Conservation (phyloP, 2,113 vertebrate genomes). For the Romanogobio albipinnatus region DNA sequence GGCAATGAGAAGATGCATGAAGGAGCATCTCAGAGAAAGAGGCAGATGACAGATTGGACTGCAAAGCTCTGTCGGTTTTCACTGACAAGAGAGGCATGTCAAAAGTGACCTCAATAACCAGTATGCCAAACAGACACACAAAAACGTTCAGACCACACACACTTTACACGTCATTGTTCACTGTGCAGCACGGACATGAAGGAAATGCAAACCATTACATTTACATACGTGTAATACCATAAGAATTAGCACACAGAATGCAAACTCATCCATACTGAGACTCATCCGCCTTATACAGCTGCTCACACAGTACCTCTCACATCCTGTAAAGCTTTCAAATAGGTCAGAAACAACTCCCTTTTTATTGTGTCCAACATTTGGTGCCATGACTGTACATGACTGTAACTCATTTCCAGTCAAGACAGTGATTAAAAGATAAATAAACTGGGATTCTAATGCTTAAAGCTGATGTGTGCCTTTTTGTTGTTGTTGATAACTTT, state of each 20-base stretch:
- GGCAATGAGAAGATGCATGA: constrained; percentile 21
- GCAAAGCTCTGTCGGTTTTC: constrained; percentile 59
- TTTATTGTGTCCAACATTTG: not conserved
- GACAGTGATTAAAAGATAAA: not conserved
- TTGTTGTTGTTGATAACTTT: not conserved
- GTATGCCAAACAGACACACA: constrained; percentile 47
- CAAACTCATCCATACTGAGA: not conserved
- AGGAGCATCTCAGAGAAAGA: constrained; percentile 37
- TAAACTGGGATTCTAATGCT: not conserved
- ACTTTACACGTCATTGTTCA: constrained; percentile 19
- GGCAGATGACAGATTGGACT: constrained; percentile 60
- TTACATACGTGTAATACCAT: constrained; percentile 12
- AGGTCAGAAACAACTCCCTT: not conserved
- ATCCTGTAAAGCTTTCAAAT: constrained; percentile 7
- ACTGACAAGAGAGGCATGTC: constrained; percentile 60
- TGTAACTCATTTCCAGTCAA: not conserved
- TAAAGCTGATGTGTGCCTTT: too few relatives aligned
- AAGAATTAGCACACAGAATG: constrained; percentile 16
- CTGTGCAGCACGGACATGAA: constrained; percentile 14
- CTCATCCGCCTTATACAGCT: not conserved
- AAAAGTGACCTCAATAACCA: constrained; percentile 63
- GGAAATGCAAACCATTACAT: constrained; percentile 27
- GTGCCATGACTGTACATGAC: too few relatives aligned
- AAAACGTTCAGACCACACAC: constrained; percentile 13
- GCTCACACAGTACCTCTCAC: not conserved